Evolutionary conservation across 2,113 vertebrate genomes (phyloP), one percentile per base, ranked within the genome.

Genomic region (Scophthalmus maximus): DNA sequence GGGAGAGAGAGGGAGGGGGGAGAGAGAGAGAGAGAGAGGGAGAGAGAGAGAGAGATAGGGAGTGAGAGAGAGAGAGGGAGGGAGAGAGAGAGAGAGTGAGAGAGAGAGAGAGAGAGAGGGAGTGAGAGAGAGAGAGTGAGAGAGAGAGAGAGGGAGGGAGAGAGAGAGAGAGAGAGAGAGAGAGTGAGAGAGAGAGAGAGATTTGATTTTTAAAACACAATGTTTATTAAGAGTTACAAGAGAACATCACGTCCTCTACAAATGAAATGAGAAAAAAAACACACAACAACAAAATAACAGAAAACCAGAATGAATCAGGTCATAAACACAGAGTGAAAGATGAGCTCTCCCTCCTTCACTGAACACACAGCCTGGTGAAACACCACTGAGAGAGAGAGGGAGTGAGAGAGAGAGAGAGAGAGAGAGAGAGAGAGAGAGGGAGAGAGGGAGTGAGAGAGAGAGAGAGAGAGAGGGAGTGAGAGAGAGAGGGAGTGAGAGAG

Each of bases 1-100:
- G 83, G 85, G 91, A 84, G 89, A 88, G 88, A 90, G 79, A 82
- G 88, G 87, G 83, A 90, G 87, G 89, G n/a, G n/a, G n/a, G n/a
- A n/a, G n/a, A n/a, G n/a, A n/a, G n/a, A n/a, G 74, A 78, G 64
- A 67, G 1, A 79, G 55, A 73, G 57, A 81, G 60, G 53, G 71
- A 78, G 86, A 17, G 26, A 63, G 59, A 68, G 27, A 14, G 69
- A 91, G 79, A 90, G 83, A 84, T 92, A 84, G 89, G n/a, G n/a
- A n/a, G n/a, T n/a, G n/a, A n/a, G 74, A 78, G 64, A 67, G 1
- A 79, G 55, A 73, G 57, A 81, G 60, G 53, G 71, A 78, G 86
- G 15, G 26, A 63, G 59, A 68, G 27, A 14, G 69, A 91, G 79
- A 90, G 83, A n/a, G n/a, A n/a, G n/a, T n/a, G n/a, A n/a, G n/a